Evolutionary conservation across 2,113 vertebrate genomes (phyloP).

Genomic region (Bos indicus): DNA sequence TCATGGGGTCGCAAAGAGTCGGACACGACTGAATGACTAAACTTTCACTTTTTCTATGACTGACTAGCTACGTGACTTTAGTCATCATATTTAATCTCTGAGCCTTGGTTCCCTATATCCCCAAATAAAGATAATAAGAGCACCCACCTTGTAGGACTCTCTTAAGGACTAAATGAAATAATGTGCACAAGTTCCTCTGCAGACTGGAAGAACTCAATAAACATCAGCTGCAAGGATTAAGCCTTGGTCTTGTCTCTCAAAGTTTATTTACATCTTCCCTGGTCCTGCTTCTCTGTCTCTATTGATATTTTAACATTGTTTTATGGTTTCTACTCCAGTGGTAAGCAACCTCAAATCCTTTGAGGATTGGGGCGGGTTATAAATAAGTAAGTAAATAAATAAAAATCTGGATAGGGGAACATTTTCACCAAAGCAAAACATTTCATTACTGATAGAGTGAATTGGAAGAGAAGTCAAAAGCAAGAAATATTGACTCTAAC

Average conservation of each 20-base stretch:
- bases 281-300: neutral
- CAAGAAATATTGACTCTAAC: conserved; percentile 25
- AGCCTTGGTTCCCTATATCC: neutral
- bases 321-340: conserved; percentile 53
- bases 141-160: neutral
- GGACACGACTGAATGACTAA: neutral
- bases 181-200: neutral
- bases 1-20: neutral
- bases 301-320: conserved; percentile 50
- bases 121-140: neutral
- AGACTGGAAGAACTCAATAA: conserved; percentile 34
- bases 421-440: conserved; percentile 53
- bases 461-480: conserved; percentile 19
- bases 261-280: conserved; percentile 31
- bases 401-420: conserved; percentile 26
- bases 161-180: conserved; percentile 25
- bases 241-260: neutral
- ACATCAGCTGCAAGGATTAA: conserved; percentile 17
- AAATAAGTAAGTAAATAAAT: conserved; percentile 61
- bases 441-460: conserved; percentile 48
- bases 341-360: conserved; percentile 54
- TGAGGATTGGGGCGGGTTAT: conserved; percentile 43
- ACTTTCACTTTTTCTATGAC: neutral
- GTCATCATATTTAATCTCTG: neutral
- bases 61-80: neutral